Evolutionary conservation across 1,140 invertebrate genomes (phyloP), one percentile per base, ranked within the genome.

Genomic region (Diuraphis noxia): DNA sequence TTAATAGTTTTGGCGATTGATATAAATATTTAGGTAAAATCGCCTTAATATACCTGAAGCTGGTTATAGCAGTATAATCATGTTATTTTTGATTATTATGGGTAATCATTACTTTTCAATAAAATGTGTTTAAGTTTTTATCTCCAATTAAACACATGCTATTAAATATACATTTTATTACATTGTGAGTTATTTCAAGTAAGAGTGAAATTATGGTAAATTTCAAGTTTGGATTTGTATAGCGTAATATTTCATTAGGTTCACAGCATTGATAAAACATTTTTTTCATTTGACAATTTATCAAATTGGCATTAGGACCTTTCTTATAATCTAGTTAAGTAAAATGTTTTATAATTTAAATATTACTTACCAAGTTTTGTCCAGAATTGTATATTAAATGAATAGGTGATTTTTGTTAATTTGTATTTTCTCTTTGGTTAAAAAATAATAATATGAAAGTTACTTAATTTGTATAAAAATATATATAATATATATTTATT

Each of bases 291-390:
- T n/a, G 38, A 90, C n/a, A 72, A 91, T 91, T 91, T 91, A 91
- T 49, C 25, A 49, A 46, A 30, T 91, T 81, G n/a, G 89, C 89
- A 81, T 91, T 49, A 91, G 34, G 77, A 81, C 34, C 46, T 34
- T 91, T 90, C 34, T 72, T 72, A 91, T 81, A 91, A 82, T 81
- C 34, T 91, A 91, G 77, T 91, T 91, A 91, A 91, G 89, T 82
- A 38, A 49, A 46, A 91, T 91, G 43, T 91, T 91, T 82, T 81
- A 81, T 52, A 25, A 79, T 82, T 77, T 52, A 91, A 91, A 91
- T 91, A 91, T 81, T 81, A 89, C 23, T 89, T 89, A 91, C 89
- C 89, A 91, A 91, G 89, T 91, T 91, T 91, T 91, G 89, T 91
- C 89, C 40, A 40, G 77, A 91, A 81, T 30, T 91, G 41, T 91